Evolutionary conservation across 2,888 invertebrate genomes (phyloP).

Genomic region (Hypercompe scribonia): DNA sequence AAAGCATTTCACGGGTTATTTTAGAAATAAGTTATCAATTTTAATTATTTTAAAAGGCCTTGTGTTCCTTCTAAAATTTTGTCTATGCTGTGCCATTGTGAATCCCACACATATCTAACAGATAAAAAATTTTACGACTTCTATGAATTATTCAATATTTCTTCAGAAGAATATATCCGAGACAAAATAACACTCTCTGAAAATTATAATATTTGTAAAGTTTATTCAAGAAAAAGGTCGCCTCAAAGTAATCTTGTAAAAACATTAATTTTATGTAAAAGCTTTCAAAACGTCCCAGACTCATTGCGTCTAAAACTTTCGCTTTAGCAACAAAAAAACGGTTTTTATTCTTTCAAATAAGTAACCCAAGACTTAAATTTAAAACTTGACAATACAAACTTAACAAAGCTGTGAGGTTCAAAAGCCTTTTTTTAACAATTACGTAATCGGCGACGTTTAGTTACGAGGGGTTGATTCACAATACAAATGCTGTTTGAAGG

Average conservation of each 20-base stretch:
- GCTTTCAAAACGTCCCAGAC: background rate
- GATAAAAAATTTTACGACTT: background rate
- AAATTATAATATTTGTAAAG: background rate
- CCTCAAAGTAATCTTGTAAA: background rate
- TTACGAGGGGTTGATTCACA: constrained; percentile 13
- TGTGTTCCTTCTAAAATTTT: background rate
- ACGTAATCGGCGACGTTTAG: constrained; percentile 17
- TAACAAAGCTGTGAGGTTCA: constrained; percentile 16
- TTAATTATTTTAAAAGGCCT: background rate
- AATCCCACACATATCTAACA: background rate
- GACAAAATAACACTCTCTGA: background rate
- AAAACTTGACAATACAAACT: constrained; percentile 20
- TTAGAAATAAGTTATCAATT: background rate
- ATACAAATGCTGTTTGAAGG: constrained; percentile 11
- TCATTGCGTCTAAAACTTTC: constrained; percentile 7
- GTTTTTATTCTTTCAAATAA: constrained; percentile 10
- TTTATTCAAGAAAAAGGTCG: background rate
- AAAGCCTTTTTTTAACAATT: constrained; percentile 20
- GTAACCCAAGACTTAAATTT: constrained; percentile 11
- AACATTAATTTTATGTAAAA: constrained; percentile 12
- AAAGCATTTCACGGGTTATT: background rate
- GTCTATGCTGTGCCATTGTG: background rate
- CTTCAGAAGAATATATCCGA: background rate
- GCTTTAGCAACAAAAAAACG: constrained; percentile 3
- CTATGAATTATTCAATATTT: background rate